These are phyloP conservation scores for Eudasyphora cyanicolor DNA, from an alignment of 2,888 invertebrate genomes.

Conservation along the genomic window DNA sequence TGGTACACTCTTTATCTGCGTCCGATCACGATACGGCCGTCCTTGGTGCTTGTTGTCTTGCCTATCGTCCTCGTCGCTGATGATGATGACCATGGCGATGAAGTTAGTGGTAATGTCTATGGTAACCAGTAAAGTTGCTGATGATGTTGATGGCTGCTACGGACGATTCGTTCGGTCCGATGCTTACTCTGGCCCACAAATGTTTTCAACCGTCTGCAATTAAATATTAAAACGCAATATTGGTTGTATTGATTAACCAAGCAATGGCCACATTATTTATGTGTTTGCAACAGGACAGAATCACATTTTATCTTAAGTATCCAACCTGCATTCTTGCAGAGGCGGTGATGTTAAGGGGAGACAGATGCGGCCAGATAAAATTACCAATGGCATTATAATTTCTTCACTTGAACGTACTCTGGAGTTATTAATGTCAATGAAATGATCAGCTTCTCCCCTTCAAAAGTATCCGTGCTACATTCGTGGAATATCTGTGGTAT, in stretches of 20 bases:
- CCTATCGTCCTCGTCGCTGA: not conserved
- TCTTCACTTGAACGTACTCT: too few relatives aligned
- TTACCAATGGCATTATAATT: not conserved
- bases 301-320: not conserved
- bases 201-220: conserved; percentile 33
- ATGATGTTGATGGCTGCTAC: not conserved
- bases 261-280: not conserved
- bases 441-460: too few relatives aligned
- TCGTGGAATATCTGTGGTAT: too few relatives aligned
- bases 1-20: not conserved
- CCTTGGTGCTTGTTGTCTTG: not conserved
- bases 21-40: not conserved
- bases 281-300: not conserved
- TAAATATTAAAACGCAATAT: conserved; percentile 31
- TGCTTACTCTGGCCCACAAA: not conserved
- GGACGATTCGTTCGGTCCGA: not conserved
- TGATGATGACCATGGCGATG: not conserved
- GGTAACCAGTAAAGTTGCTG: not conserved
- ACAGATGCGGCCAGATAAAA: not conserved
- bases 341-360: not conserved
- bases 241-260: conserved; percentile 4
- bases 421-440: too few relatives aligned
- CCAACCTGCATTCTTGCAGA: not conserved
- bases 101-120: not conserved
- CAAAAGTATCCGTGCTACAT: too few relatives aligned